A percentile compares a stretch with the other conserved stretches of the same genome.
phyloP scores from a whole-genome alignment of 1,140 invertebrate species.

The Popillia japonica region DNA sequence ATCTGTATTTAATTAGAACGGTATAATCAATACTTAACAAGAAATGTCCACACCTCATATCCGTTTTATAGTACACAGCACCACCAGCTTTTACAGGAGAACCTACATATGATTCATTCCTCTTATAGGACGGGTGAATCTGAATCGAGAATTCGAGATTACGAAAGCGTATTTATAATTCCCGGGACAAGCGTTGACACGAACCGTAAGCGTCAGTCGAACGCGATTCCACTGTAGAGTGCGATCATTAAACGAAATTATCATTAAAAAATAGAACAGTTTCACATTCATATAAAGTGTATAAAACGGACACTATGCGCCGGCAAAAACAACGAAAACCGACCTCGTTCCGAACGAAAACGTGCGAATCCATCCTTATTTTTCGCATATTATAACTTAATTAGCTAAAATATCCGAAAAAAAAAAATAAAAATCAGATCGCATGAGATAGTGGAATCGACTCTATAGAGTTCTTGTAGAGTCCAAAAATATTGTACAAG shows the following conservation, averaged over 20 bases:
- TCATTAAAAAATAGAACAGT: no score
- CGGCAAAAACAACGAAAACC: no score
- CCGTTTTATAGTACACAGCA: background rate
- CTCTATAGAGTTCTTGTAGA: constrained; percentile 52
- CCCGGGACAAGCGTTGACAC: constrained; percentile 75
- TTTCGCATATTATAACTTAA: no score
- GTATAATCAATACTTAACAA: background rate
- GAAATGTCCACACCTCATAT: background rate
- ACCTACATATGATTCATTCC: constrained; percentile 30
- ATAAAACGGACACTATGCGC: no score
- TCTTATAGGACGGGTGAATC: constrained; percentile 63
- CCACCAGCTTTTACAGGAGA: constrained; percentile 3
- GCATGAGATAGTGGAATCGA: constrained; percentile 55
- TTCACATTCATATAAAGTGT: no score
- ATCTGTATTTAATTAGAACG: no score
- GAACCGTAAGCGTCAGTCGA: constrained; percentile 62
- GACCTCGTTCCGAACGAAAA: no score
- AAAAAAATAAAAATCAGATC: constrained; percentile 53
- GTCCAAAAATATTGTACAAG: constrained; percentile 46
- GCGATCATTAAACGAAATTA: constrained; percentile 54
- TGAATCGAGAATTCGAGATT: constrained; percentile 70
- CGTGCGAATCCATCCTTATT: no score
- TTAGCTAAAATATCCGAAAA: no score
- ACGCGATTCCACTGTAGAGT: constrained; percentile 55
- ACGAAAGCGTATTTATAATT: constrained; percentile 80